A percentile compares a stretch with the other conserved stretches of the same genome.
phyloP scores from a whole-genome alignment of 2,888 invertebrate genomes.

The Exocentrus adspersus region DNA sequence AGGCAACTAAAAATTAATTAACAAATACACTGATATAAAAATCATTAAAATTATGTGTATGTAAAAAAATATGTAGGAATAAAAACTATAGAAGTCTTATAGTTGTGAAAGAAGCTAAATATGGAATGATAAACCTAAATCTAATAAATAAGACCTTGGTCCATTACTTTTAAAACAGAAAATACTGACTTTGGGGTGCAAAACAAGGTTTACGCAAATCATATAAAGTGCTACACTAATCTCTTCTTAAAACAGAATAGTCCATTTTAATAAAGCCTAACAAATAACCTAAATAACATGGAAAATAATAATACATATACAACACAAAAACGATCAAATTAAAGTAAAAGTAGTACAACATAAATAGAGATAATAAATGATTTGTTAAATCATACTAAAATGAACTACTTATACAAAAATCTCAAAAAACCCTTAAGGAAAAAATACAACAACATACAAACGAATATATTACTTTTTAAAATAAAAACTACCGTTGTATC shows the following conservation, averaged over 20 bases:
- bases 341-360: conserved; percentile 23
- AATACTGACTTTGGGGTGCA: conserved; percentile 59
- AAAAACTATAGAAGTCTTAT: conserved; percentile 62
- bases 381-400: conserved; percentile 34
- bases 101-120: conserved; percentile 59
- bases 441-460: conserved; percentile 41
- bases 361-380: conserved; percentile 28
- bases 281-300: conserved; percentile 32
- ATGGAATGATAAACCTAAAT: conserved; percentile 62
- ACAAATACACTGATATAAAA: conserved; percentile 63
- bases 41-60: conserved; percentile 60
- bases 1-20: conserved; percentile 63
- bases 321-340: conserved; percentile 35
- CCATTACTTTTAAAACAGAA: conserved; percentile 54
- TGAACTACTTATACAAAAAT: conserved; percentile 39
- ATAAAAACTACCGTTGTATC: conserved; percentile 35
- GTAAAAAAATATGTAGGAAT: conserved; percentile 64
- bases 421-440: conserved; percentile 32
- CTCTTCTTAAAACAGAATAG: conserved; percentile 39
- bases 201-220: conserved; percentile 34
- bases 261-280: conserved; percentile 43
- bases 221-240: conserved; percentile 17
- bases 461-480: conserved; percentile 37
- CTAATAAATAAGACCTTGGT: conserved; percentile 58
- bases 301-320: conserved; percentile 44